Conservation (phyloP, 2,888 invertebrate species). For the Trissolcus brochymenae region DNA sequence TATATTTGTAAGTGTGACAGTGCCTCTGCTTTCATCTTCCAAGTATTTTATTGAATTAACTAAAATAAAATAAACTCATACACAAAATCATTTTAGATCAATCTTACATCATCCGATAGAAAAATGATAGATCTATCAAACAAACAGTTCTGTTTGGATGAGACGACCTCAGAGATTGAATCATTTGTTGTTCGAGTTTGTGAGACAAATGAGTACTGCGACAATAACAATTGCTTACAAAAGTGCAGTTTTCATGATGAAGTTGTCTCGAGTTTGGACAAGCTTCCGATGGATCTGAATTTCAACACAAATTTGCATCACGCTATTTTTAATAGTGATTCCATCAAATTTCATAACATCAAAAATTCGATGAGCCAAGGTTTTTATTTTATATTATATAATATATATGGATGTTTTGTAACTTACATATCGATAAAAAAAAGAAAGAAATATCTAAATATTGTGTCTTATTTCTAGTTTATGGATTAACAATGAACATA, state of each 20-base stretch:
- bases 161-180: background rate
- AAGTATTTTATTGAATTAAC: too few species aligned
- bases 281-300: background rate
- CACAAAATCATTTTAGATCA: background rate
- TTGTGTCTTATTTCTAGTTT: background rate
- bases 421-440: too few species aligned
- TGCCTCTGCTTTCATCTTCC: too few species aligned
- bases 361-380: slow-evolving; percentile 4
- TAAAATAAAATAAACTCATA: too few species aligned
- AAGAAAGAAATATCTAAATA: too few species aligned
- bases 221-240: slow-evolving; percentile 2
- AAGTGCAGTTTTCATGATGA: slow-evolving; percentile 20
- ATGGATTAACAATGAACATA: slow-evolving; percentile 1
- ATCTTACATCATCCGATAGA: background rate
- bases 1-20: background rate
- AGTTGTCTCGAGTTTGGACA: slow-evolving; percentile 4
- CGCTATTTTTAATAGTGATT: slow-evolving; percentile 10
- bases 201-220: slow-evolving; percentile 4
- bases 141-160: background rate
- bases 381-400: background rate
- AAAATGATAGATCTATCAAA: background rate
- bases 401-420: too few species aligned
- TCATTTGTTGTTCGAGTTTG: slow-evolving; percentile 10
- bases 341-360: slow-evolving; percentile 14
- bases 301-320: slow-evolving; percentile 17